A percentile compares a stretch with the other conserved stretches of the same genome.
Conservation (phyloP, 1,140 invertebrate species). For the Araneus ventricosus region DNA sequence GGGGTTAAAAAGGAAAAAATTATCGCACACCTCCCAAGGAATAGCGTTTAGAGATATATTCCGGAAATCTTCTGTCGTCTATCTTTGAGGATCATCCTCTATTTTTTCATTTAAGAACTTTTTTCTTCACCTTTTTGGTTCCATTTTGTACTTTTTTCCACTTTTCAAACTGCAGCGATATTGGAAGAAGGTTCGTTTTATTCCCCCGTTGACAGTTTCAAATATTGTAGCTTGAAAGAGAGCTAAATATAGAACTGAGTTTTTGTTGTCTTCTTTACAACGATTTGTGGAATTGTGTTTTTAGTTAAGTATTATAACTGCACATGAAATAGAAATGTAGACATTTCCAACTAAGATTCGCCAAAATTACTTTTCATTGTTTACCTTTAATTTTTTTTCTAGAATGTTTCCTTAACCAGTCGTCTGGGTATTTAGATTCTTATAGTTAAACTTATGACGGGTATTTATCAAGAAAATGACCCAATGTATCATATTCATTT, state of each 20-base stretch:
- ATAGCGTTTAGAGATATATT: slow-evolving; percentile 30
- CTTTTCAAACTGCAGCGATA: background rate
- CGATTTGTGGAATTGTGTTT: too few relatives aligned
- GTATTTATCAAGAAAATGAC: too few relatives aligned
- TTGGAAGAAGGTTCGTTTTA: background rate
- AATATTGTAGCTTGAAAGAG: background rate
- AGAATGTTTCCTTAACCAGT: too few relatives aligned
- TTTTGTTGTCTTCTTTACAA: background rate
- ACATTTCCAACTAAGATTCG: too few relatives aligned
- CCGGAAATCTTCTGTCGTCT: slow-evolving; percentile 44
- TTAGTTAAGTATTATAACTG: too few relatives aligned
- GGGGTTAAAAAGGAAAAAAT: slow-evolving; percentile 36
- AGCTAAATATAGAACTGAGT: background rate
- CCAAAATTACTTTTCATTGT: too few relatives aligned
- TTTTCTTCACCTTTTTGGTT: background rate
- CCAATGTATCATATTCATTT: too few relatives aligned
- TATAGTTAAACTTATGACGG: too few relatives aligned
- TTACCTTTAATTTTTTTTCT: too few relatives aligned
- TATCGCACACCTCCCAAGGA: background rate
- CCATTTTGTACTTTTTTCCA: background rate
- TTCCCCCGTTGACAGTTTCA: background rate
- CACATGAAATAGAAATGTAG: too few relatives aligned
- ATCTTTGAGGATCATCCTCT: slow-evolving; percentile 29
- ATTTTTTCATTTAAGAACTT: slow-evolving; percentile 18
- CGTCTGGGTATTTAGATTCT: too few relatives aligned